phyloP scores from a whole-genome alignment of 2,797 vertebrate species.

The Diceros bicornis region DNA sequence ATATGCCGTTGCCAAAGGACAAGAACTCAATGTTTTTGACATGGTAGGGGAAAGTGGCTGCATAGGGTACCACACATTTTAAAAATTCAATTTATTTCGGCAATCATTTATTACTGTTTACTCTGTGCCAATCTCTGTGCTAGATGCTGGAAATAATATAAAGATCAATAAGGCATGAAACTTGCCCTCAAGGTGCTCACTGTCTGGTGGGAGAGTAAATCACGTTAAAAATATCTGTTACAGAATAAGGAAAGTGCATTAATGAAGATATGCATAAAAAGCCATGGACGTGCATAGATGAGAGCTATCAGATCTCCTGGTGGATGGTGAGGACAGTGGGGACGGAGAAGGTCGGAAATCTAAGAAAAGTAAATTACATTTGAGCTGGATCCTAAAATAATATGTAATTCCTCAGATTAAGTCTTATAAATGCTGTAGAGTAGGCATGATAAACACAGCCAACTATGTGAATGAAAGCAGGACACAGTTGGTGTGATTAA shows the following conservation, averaged over 20 bases:
- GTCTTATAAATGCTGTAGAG: neutral
- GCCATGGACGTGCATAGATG: too few species aligned
- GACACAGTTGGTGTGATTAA: neutral
- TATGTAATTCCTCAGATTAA: neutral
- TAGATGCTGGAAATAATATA: neutral
- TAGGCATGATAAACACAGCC: neutral
- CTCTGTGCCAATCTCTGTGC: neutral
- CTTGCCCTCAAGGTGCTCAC: neutral
- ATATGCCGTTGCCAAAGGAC: slow-evolving; percentile 52
- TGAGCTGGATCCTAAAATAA: neutral
- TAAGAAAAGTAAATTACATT: neutral
- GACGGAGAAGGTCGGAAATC: neutral
- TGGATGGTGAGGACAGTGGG: neutral
- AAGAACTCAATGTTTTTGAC: slow-evolving; percentile 49
- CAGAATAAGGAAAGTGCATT: neutral
- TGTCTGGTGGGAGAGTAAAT: neutral
- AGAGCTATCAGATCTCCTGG: neutral
- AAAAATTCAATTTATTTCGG: slow-evolving; percentile 22
- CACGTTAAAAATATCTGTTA: neutral
- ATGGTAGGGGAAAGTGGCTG: neutral
- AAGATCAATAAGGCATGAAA: neutral
- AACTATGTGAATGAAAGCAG: neutral
- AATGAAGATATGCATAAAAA: neutral
- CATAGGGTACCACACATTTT: slow-evolving; percentile 35
- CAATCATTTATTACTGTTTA: neutral